Evolutionary conservation across 2,888 invertebrate species (phyloP), one percentile per base, ranked within the genome.

Genomic region (Tetheella fluctuosa): DNA sequence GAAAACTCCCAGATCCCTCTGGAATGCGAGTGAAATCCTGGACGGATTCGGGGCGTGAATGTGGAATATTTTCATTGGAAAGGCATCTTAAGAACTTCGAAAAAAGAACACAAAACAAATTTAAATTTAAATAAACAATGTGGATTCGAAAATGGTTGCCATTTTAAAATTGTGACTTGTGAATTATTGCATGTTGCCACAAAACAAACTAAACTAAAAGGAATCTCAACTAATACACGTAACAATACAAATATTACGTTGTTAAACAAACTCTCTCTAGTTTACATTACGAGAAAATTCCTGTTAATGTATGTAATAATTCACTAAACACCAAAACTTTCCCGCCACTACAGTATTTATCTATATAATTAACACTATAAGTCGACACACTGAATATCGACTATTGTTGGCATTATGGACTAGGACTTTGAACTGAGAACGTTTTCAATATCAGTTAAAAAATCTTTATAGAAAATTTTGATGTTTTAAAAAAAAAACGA

Each of bases 291-390:
- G 65, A 71, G 70, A 71, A 76, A 73, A 74, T 59, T 57, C 54
- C 62, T 59, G 74, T 58, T 72, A 76, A 73, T 67, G 63, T 63
- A 54, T 66, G 69, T 73, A 76, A 76, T 65, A 64, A 65, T 64
- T 67, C 63, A 64, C 65, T 55, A 34, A 55, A 13, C 55, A 61
- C 42, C 15, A 23, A 34, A 68, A 75, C 80, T 79, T 83, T 83
- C 81, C 60, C 71, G 59, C 52, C 52, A 48, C 57, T 55, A 30
- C 62, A 61, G 42, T 77, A 77, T 80, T 77, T 71, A 75, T 71
- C 60, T 60, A 62, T 66, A 52, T 59, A 62, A 78, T 83, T 83
- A 75, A 61, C 82, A 71, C 71, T 39, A 65, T 54, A 15, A 55
- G 54, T 57, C 59, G 57, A 64, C 60, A 52, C 59, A 60, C 55